Evolutionary conservation across 2,888 invertebrate species (phyloP), one percentile per base, ranked within the genome.

Genomic region (Rhopalosiphum nymphaeae): DNA sequence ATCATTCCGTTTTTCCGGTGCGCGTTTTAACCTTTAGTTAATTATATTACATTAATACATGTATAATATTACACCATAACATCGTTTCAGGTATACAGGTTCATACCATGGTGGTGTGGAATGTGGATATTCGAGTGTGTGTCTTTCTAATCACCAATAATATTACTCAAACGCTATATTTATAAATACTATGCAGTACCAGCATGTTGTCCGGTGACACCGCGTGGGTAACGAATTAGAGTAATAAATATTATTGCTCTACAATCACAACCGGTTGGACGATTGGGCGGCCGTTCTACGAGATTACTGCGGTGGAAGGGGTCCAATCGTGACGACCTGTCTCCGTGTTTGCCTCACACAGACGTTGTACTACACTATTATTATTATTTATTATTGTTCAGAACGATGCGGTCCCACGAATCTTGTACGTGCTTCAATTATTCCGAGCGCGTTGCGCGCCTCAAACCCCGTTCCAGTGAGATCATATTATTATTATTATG

Each of bases 371-470:
- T 53, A 53, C 46, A 44, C 26, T 44, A 86, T 86, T 86, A 86
- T 86, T 46, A 86, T 86, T 42, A 46, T 46, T 86, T 86, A 86
- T 86, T 86, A 29, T 46, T 44, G 44, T 86, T 86, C 29, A n/a
- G n/a, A n/a, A 29, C 49, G 87, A 10, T 53, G 49, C 49, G 86
- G 86, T 87, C n/a, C 16, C 67, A 0, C 49, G 49, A 87, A 87
- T 87, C 21, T 49, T 26, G 42, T 89, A 89, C 89, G 89, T 89
- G 89, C 56, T 89, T 89, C 89, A 89, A 89, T 89, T 78, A 78
- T 78, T 57, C 56, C 89, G 78, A 78, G 78, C n/a, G 78, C 78
- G 36, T 67, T 16, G n/a, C 9, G 57, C 36, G 21, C 78, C 16
- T 5, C 36, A 36, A 56, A 25, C 88, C 56, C 36, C 56, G 89